Percentiles rank a stretch among this genome's conserved stretches.
Conservation (phyloP, 2,113 vertebrate species). For the Nothoprocta perdicaria region DNA sequence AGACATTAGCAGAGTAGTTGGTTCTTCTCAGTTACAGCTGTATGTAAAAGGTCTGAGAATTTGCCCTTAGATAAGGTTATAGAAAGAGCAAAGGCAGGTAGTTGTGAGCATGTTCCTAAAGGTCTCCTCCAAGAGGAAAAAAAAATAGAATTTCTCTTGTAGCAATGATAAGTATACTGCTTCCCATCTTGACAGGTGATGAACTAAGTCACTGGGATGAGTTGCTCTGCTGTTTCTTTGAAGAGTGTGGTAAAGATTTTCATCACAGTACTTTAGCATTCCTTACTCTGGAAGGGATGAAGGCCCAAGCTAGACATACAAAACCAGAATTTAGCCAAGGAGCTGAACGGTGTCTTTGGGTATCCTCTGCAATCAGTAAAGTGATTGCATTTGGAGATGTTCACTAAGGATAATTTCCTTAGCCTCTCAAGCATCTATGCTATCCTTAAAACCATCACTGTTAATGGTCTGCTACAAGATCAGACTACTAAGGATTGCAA, state of each 20-base stretch:
- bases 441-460: neutral
- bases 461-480: neutral
- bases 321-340: neutral
- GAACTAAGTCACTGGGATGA: neutral
- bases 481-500: neutral
- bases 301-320: neutral
- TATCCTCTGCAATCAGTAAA: neutral
- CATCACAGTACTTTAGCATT: neutral
- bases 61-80: neutral
- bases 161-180: neutral
- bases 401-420: neutral
- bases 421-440: neutral
- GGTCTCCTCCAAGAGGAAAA: neutral
- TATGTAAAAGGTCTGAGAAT: neutral
- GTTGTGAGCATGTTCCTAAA: neutral
- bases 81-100: neutral
- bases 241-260: neutral
- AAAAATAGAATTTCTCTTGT: neutral
- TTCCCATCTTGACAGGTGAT: fast-evolving
- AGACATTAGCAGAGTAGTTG: neutral
- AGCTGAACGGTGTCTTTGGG: neutral
- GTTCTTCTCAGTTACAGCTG: neutral
- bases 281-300: neutral
- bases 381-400: neutral
- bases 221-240: neutral